Evolutionary conservation across 2,797 vertebrate genomes (phyloP).

Genomic region (Meriones psammophilus): DNA sequence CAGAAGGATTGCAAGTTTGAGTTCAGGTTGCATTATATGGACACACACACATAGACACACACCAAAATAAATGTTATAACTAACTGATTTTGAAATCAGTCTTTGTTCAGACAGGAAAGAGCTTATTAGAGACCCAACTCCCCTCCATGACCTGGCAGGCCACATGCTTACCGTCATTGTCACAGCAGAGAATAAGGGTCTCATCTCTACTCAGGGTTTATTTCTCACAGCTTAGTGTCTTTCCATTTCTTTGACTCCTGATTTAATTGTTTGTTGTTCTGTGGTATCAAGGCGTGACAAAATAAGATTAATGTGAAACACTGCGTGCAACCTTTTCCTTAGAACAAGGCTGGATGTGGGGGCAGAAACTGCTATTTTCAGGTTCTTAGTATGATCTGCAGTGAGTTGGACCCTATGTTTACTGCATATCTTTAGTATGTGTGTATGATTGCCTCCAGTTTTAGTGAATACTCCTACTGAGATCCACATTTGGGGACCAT

Average conservation of each 20-base stretch:
- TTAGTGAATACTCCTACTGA: conserved; percentile 3
- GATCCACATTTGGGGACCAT: neutral
- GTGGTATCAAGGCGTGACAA: conserved; percentile 25
- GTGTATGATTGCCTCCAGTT: neutral
- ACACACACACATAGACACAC: neutral
- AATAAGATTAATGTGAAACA: conserved; percentile 49
- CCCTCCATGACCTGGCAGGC: neutral
- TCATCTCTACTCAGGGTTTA: neutral
- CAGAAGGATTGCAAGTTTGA: neutral
- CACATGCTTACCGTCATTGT: neutral
- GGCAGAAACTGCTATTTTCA: conserved; percentile 63
- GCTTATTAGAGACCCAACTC: neutral
- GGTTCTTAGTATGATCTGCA: conserved; percentile 10
- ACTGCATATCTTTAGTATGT: neutral
- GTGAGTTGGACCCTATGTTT: neutral
- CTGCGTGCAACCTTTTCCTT: neutral
- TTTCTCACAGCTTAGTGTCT: neutral
- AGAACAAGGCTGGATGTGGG: neutral
- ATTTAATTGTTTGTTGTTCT: neutral
- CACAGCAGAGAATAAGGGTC: neutral
- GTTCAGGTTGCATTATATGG: neutral
- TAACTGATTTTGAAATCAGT: neutral
- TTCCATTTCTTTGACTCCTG: neutral
- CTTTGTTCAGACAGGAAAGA: neutral
- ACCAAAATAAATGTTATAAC: neutral